These are phyloP conservation scores for Corythucha ciliata DNA, from an alignment of 2,888 invertebrate species.

Conservation along the genomic window DNA sequence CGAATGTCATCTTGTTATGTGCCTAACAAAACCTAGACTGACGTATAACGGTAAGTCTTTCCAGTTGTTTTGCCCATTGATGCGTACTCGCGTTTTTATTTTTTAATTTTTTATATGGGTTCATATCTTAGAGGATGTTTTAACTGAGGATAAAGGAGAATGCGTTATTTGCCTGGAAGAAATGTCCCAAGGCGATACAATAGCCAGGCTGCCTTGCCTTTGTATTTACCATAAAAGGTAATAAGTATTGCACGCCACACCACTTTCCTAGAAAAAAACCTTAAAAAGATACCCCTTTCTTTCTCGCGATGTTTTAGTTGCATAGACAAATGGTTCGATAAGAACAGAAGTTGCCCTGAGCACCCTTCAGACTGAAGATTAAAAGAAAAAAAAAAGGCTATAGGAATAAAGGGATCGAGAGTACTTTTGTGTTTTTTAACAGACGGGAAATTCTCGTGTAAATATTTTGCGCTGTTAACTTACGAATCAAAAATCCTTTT, in stretches of 20 bases:
- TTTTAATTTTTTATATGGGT: not conserved
- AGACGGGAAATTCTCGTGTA: too few relatives aligned
- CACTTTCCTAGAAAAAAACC: not conserved
- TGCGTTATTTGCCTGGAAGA: constrained; percentile 99
- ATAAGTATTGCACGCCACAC: not conserved
- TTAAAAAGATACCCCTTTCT: not conserved
- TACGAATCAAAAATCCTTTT: too few relatives aligned
- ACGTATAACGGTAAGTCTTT: constrained; percentile 86
- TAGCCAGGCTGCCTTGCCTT: constrained; percentile 96
- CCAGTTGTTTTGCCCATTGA: not conserved
- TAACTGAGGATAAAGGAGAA: constrained; percentile 94
- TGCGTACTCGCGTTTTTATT: not conserved
- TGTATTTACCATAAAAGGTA: constrained; percentile 86
- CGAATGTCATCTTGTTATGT: constrained; percentile 98
- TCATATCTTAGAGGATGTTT: constrained; percentile 78
- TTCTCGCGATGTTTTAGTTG: constrained; percentile 58
- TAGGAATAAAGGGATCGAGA: too few relatives aligned
- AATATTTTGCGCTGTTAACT: too few relatives aligned
- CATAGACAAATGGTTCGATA: constrained; percentile 99
- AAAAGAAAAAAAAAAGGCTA: too few relatives aligned
- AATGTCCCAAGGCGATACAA: constrained; percentile 86
- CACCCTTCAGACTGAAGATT: constrained; percentile 89
- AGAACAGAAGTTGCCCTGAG: constrained; percentile 97
- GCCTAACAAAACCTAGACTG: constrained; percentile 96
- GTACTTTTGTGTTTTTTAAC: too few relatives aligned